These are phyloP conservation scores for Sardina pilchardus DNA, from an alignment of 2,113 vertebrate species.

Conservation along the genomic window DNA sequence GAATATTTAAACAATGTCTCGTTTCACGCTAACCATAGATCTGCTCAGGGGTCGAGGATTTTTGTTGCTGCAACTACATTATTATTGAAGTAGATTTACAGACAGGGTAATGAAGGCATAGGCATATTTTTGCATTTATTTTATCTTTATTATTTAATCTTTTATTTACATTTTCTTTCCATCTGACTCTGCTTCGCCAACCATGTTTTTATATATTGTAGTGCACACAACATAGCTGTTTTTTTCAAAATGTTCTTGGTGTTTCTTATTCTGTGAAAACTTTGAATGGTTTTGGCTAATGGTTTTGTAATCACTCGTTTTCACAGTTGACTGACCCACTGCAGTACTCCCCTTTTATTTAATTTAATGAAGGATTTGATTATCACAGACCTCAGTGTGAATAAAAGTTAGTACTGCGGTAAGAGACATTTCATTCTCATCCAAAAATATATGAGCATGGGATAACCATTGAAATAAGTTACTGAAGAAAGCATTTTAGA, in stretches of 20 bases:
- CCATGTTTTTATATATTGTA: no score
- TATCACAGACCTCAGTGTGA: constrained; percentile 5
- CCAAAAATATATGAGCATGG: not conserved
- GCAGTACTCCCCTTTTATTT: not conserved
- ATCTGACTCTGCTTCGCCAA: no score
- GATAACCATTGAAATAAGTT: not conserved
- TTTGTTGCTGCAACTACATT: not conserved
- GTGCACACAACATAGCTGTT: no score
- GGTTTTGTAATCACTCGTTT: not conserved
- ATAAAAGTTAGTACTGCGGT: not conserved
- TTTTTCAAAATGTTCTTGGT: no score
- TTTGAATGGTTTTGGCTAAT: not conserved
- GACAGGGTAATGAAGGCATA: not conserved
- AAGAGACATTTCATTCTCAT: not conserved
- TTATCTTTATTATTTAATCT: no score
- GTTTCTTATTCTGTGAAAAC: not conserved
- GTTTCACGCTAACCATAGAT: not conserved
- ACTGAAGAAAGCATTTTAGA: not conserved
- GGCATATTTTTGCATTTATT: no score
- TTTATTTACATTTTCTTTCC: no score
- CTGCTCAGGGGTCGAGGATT: not conserved
- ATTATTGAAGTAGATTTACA: not conserved
- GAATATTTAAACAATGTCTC: constrained; percentile 2
- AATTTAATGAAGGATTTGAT: not conserved
- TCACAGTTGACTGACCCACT: not conserved